Conservation (phyloP, 2,797 vertebrate genomes). For the Syngnathus rostellatus region DNA sequence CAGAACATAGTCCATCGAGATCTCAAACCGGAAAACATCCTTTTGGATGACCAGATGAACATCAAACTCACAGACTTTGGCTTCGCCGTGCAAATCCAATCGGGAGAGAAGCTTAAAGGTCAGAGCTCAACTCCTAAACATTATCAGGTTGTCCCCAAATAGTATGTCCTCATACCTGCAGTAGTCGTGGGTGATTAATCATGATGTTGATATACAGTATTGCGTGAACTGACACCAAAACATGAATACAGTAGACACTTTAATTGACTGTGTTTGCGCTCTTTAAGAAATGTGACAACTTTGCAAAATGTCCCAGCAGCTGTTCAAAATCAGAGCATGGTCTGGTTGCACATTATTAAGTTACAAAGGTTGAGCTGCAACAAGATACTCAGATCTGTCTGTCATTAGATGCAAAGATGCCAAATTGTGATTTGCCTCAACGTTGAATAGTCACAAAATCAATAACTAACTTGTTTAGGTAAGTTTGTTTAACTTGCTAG, state of each 20-base stretch:
- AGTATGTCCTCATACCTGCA: background rate
- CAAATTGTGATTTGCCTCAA: conserved; percentile 36
- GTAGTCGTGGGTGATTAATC: background rate
- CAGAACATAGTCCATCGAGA: conserved; percentile 91
- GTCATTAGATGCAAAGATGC: conserved; percentile 20
- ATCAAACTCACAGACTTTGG: conserved; percentile 97
- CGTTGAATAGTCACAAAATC: background rate
- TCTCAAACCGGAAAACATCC: conserved; percentile 95
- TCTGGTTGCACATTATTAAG: conserved; percentile 29
- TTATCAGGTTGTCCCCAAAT: background rate
- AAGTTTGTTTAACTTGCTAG: background rate
- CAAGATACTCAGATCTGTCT: conserved; percentile 43
- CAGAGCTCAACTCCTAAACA: conserved; percentile 12
- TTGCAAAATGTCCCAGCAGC: conserved; percentile 17
- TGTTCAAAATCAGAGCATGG: conserved; percentile 23
- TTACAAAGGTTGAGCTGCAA: conserved; percentile 50
- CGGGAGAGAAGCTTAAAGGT: conserved; percentile 83
- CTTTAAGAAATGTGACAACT: conserved; percentile 3
- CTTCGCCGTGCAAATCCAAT: conserved; percentile 80
- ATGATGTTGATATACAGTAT: background rate
- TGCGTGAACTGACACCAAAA: background rate
- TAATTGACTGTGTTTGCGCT: background rate
- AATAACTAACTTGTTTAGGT: conserved; percentile 19
- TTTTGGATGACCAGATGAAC: conserved; percentile 90
- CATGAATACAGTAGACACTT: background rate